Evolutionary conservation across 2,888 invertebrate species (phyloP).

Genomic region (Prosapia bicincta): DNA sequence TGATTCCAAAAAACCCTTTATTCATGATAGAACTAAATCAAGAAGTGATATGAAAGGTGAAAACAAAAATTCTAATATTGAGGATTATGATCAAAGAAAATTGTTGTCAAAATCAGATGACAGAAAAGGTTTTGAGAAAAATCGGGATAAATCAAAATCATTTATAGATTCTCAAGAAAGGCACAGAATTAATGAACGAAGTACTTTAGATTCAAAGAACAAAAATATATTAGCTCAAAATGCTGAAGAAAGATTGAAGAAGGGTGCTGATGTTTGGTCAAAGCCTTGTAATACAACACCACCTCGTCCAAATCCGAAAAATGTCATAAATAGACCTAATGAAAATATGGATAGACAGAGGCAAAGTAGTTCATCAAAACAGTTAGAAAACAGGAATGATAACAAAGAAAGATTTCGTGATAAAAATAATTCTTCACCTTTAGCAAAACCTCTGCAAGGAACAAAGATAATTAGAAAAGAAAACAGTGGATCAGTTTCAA

Average conservation of each 20-base stretch:
- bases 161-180: neutral
- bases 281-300: constrained; percentile 30
- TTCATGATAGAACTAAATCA: neutral
- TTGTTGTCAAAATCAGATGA: neutral
- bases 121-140: neutral
- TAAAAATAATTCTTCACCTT: neutral
- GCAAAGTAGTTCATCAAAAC: neutral
- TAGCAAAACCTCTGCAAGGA: neutral
- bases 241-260: constrained; percentile 34
- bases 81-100: neutral
- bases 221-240: neutral
- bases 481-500: neutral
- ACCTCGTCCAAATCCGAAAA: constrained; percentile 5
- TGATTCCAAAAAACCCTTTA: neutral
- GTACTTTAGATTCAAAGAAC: neutral
- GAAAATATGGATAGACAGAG: neutral
- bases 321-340: neutral
- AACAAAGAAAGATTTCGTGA: neutral
- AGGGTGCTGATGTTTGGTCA: constrained; percentile 34
- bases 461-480: neutral
- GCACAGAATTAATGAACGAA: neutral
- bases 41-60: neutral
- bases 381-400: neutral
- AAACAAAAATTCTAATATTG: neutral
- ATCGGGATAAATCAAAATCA: neutral